Conservation (phyloP, 1,140 invertebrate genomes). For the Bombus terrestris region DNA sequence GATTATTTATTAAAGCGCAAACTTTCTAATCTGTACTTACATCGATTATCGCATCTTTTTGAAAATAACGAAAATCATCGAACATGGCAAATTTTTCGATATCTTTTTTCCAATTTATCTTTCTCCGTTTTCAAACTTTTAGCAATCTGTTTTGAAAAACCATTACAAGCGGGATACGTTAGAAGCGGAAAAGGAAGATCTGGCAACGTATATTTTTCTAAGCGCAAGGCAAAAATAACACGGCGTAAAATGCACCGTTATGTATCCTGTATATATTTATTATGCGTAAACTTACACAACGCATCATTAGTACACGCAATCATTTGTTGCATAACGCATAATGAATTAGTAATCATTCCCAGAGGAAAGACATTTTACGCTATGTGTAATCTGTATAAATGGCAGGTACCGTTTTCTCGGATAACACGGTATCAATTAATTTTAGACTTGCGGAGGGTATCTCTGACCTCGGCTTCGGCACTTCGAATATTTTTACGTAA, state of each 20-base stretch:
- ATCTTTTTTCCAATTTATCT: not conserved
- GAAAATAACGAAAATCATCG: not conserved
- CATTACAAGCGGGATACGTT: not conserved
- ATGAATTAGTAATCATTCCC: slow-evolving; percentile 46
- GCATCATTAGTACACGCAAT: slow-evolving; percentile 46
- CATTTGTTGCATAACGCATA: slow-evolving; percentile 50
- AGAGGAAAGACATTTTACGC: slow-evolving; percentile 32
- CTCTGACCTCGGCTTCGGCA: slow-evolving; percentile 2
- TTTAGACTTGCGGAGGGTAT: not conserved
- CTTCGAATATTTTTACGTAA: slow-evolving; percentile 34
- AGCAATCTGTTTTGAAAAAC: not conserved
- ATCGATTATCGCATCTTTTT: not conserved
- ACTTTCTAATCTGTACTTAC: not conserved
- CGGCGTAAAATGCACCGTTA: slow-evolving; percentile 43
- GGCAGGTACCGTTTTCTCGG: slow-evolving; percentile 41
- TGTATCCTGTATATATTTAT: slow-evolving; percentile 47
- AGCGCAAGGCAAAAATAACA: slow-evolving; percentile 17
- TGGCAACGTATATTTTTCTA: slow-evolving; percentile 4
- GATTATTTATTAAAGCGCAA: not conserved
- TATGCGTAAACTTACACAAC: slow-evolving; percentile 52
- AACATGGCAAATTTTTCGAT: not conserved
- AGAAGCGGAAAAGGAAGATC: not conserved
- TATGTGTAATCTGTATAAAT: slow-evolving; percentile 39
- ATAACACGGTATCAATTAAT: slow-evolving; percentile 32
- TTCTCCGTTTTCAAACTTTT: not conserved